Percentiles rank a stretch among this genome's conserved stretches.
These are phyloP conservation scores for Macrosteles quadrilineatus DNA, from an alignment of 1,140 invertebrate species.

Conservation along the genomic window DNA sequence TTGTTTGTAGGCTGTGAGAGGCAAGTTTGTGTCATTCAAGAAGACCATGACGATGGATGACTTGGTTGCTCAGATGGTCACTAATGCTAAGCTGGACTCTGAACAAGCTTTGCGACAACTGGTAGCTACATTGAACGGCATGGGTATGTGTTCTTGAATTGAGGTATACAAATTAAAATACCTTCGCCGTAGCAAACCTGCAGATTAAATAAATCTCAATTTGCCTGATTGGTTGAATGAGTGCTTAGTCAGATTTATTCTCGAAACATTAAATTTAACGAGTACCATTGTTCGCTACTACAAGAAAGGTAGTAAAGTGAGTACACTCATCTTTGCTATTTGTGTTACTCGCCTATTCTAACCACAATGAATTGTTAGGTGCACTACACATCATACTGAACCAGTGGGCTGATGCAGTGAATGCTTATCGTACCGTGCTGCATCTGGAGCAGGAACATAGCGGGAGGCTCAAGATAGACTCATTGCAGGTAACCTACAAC, in stretches of 20 bases:
- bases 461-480: conserved; percentile 57
- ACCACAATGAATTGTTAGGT: no score
- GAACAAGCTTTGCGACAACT: conserved; percentile 65
- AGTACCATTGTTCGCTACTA: no score
- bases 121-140: conserved; percentile 66
- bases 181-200: no score
- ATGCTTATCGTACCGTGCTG: conserved; percentile 63
- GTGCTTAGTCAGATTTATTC: no score
- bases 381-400: conserved; percentile 62
- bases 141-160: no score
- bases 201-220: no score
- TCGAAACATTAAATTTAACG: no score
- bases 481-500: conserved; percentile 55
- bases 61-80: conserved; percentile 64
- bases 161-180: no score
- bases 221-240: no score
- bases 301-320: no score
- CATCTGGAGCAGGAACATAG: conserved; percentile 57
- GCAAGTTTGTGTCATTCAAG: conserved; percentile 60
- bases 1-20: conserved; percentile 53
- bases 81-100: conserved; percentile 63
- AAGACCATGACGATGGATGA: conserved; percentile 68
- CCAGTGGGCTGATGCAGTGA: conserved; percentile 58
- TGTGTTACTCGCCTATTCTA: no score
- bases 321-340: no score